Conservation (phyloP, 1,140 invertebrate genomes). For the Drosophila sproati region DNA sequence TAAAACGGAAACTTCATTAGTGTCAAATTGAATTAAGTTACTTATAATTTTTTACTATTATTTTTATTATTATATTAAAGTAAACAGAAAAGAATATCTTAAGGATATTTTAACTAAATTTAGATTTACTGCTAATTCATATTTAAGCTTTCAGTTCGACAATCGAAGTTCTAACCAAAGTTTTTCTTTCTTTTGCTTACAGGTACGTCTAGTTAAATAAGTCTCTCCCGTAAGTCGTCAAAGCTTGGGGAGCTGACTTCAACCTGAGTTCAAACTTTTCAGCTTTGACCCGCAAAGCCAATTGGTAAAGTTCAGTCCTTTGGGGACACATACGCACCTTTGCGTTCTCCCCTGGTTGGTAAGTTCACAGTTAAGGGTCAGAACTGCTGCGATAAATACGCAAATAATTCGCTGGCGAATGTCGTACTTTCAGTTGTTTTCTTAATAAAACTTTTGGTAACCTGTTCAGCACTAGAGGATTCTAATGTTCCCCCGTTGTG, state of each 20-base stretch:
- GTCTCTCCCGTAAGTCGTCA: conserved; percentile 36
- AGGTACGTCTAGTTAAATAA: conserved; percentile 43
- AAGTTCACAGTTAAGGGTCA: conserved; percentile 51
- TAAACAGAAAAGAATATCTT: background rate
- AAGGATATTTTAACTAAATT: background rate
- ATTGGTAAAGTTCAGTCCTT: conserved; percentile 57
- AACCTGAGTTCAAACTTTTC: conserved; percentile 46
- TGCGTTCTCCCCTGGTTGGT: conserved; percentile 3
- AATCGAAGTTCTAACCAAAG: background rate
- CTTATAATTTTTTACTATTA: no score
- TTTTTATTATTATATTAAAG: no score
- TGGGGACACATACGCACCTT: conserved; percentile 27
- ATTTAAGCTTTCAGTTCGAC: background rate
- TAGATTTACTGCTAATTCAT: background rate
- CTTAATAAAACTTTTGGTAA: conserved; percentile 71
- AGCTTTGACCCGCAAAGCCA: conserved; percentile 49
- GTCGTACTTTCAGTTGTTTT: conserved; percentile 51
- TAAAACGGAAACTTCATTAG: no score
- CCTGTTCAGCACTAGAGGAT: conserved; percentile 1
- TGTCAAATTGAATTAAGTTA: no score
- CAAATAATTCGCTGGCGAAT: conserved; percentile 66
- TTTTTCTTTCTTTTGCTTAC: conserved; percentile 26
- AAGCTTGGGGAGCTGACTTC: conserved; percentile 10
- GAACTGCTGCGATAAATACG: conserved; percentile 65
- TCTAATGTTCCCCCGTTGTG: background rate